phyloP scores from a whole-genome alignment of 2,113 vertebrate species.

The Synchiropus splendidus region DNA sequence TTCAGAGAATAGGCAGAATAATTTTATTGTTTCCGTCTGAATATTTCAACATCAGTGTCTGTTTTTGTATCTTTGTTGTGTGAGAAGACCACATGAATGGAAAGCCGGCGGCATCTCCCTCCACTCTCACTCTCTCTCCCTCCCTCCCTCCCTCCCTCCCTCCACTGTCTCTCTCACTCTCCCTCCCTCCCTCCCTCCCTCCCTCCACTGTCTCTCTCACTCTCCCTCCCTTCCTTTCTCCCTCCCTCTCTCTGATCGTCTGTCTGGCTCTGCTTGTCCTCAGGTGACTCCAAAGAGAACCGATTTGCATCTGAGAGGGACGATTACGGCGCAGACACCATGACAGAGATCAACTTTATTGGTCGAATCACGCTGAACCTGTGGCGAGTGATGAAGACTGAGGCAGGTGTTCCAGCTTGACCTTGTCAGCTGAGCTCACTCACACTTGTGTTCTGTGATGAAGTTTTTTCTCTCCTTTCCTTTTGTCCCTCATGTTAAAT shows the following conservation, averaged over 20 bases:
- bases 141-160: too few species aligned
- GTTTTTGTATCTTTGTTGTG: not conserved
- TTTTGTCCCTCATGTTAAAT: too few species aligned
- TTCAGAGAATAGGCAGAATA: too few species aligned
- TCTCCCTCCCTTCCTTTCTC: too few species aligned
- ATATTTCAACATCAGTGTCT: not conserved
- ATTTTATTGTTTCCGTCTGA: too few species aligned
- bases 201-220: too few species aligned
- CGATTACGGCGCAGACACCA: slow-evolving; percentile 87
- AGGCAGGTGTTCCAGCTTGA: slow-evolving; percentile 65
- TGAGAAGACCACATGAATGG: not conserved
- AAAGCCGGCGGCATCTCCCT: slow-evolving; percentile 3
- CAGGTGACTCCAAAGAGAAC: slow-evolving; percentile 87
- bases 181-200: too few species aligned
- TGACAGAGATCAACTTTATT: slow-evolving; percentile 90
- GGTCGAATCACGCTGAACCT: slow-evolving; percentile 87
- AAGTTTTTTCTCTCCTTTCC: too few species aligned
- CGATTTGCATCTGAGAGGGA: slow-evolving; percentile 82
- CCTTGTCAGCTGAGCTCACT: not conserved
- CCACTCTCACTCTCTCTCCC: slow-evolving; percentile 6
- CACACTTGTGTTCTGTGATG: not conserved
- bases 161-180: too few species aligned
- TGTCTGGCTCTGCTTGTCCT: slow-evolving; percentile 28
- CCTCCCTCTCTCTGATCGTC: slow-evolving; percentile 1
- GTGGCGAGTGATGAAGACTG: slow-evolving; percentile 96